Evolutionary conservation across 2,888 invertebrate genomes (phyloP), one percentile per base, ranked within the genome.

Genomic region (Acrocyrtus sp.): DNA sequence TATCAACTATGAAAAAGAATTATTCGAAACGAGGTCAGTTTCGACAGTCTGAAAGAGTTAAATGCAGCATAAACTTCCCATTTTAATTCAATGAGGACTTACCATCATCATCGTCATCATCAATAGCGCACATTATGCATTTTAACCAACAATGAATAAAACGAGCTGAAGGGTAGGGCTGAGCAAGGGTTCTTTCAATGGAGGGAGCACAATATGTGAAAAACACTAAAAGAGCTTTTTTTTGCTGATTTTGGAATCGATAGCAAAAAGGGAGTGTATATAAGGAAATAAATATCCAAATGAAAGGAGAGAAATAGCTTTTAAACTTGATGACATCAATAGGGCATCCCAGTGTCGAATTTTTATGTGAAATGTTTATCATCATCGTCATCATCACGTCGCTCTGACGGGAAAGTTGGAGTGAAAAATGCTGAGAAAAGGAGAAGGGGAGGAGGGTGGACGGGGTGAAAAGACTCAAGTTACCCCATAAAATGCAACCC

Each of bases 41-140:
- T 41, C 45, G 12, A n/a, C 26, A 47, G 47, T 19, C 61, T 58
- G 66, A 68, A 68, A 68, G 68, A 68, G 68, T 68, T 68, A 68
- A 68, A 68, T 68, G 68, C 68, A 68, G 68, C 68, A 68, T 68
- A 68, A 68, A 68, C 68, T 68, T 60, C 50, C 66, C 57, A 58
- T 66, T 65, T 65, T 57, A 66, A 66, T 66, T 66, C 66, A 66
- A 66, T 50, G 58, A 66, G 53, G 41, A 47, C 48, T 47, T 45
- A 34, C 34, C n/a, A n/a, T n/a, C n/a, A n/a, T n/a, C n/a, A n/a
- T n/a, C n/a, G n/a, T n/a, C n/a, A n/a, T n/a, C n/a, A n/a, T n/a
- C n/a, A n/a, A n/a, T n/a, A n/a, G n/a, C n/a, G n/a, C n/a, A n/a
- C n/a, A n/a, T n/a, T n/a, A n/a, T n/a, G n/a, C n/a, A n/a, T n/a